Base-by-base conservation (phyloP, 1,140 invertebrate species). In the Popillia japonica region DNA sequence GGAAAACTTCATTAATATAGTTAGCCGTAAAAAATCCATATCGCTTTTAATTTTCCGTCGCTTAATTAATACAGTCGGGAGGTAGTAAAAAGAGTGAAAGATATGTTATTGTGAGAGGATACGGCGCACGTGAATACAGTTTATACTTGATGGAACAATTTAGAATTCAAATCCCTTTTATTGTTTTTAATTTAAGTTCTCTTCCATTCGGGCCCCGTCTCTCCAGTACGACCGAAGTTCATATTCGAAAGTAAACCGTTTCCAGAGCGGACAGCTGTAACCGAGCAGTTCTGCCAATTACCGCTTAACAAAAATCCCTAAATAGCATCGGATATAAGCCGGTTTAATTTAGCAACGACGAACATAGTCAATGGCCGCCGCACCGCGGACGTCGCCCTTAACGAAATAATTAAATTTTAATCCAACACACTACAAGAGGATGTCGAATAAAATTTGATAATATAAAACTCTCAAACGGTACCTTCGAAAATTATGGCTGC, bases 351-450 rank as follows among this genome's bases (percentile, higher is more conserved):
- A 40, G 72, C 72, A 40, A 73, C 72, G 72, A 75, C 75, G n/a
- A 80, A 80, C 77, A 42, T 72, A 77, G 76, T 73, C 79, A 78
- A 74, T 78, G 75, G 23, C 59, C 10, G 17, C 23, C 59, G 59
- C 17, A 20, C 79, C 44, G 64, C 75, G 55, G 75, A 78, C 77
- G 59, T 64, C 59, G 59, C 77, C 77, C 72, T 78, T 73, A 76
- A 77, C 77, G 77, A 80, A 80, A 80, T 80, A 80, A 80, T 80
- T 80, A 78, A 80, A 80, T 80, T 77, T 80, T 75, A 80, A 80
- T 80, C 77, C 79, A 55, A 75, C 75, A 80, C 75, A 80, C 78
- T 73, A 72, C 64, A 68, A 76, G 78, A 77, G 74, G 77, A 78
- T 77, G 79, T 78, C 79, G 75, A 80, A 80, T 80, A 80, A 80